Evolutionary conservation across 2,113 vertebrate species (phyloP), one percentile per base, ranked within the genome.

Genomic region (Hirundichthys speculiger): DNA sequence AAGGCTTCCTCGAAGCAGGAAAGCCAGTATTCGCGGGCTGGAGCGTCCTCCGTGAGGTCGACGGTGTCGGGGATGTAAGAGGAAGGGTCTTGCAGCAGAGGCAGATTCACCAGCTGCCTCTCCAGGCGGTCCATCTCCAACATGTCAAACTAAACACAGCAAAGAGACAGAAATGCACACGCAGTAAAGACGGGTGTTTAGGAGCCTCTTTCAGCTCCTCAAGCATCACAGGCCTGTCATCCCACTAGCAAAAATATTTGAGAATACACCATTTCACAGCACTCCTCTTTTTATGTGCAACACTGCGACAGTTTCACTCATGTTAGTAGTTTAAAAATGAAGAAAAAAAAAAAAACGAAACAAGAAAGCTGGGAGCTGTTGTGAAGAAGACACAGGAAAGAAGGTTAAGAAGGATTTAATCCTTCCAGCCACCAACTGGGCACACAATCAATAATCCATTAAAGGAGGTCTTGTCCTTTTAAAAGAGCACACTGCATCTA

Each of bases 51-150:
- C 0, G 95, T 96, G 68, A 99, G 95, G 88, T 99, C 96, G 42
- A 99, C 92, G 0, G 97, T 98, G 89, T 99, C 98, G 0, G 98
- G 97, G 71, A 98, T 93, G n/a, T 99, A 99, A 2, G 96, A 95
- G 0, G 96, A 94, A 0, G 96, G 90, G 79, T 99, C 96, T 77
- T 93, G 93, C 16, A 99, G 94, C 73, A 99, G 93, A 0, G 97
- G 97, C 15, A 99, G 92, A 64, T 95, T 96, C 24, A 98, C 96
- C 27, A 99, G 91, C 0, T 95, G 92, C 50, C 96, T 91, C 79
- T 99, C 97, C 79, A 99, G 86, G 16, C 97, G 95, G 69, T 99
- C 98, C 97, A 99, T 99, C 80, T 99, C 98, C 68, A 99, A 69
- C 93, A 99, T 94, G 90, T 98, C 97, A 76, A 99, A 99, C 98